A percentile compares a stretch with the other conserved stretches of the same genome.
Conservation (phyloP, 1,140 invertebrate genomes). For the Drosophila biarmipes region DNA sequence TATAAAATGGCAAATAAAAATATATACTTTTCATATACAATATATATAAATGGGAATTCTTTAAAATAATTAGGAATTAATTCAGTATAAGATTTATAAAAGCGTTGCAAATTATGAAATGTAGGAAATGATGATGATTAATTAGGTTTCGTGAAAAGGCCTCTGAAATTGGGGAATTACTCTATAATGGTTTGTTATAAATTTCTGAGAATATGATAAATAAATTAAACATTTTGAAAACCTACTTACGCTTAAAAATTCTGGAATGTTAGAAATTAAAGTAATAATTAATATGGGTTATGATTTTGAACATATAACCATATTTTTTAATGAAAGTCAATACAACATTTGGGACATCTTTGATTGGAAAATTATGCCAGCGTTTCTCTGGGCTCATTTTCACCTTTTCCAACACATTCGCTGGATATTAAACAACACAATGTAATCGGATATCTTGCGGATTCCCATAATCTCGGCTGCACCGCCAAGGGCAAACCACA, state of each 20-base stretch:
- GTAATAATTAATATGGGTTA: too few species aligned
- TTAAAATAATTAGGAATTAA: background rate
- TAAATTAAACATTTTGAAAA: too few species aligned
- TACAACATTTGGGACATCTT: too few species aligned
- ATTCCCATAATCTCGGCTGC: constrained; percentile 25
- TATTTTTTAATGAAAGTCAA: too few species aligned
- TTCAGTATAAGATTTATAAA: background rate
- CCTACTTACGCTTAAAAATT: too few species aligned
- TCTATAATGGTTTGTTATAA: background rate
- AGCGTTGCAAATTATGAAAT: too few species aligned
- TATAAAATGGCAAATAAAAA: constrained; percentile 6
- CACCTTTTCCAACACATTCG: background rate
- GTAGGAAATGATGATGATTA: background rate
- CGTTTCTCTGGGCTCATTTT: background rate
- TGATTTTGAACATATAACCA: too few species aligned
- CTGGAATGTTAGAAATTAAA: too few species aligned
- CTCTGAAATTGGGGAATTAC: background rate
- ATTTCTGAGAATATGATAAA: background rate
- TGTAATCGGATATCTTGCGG: background rate
- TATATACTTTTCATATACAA: background rate
- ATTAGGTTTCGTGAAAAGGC: background rate
- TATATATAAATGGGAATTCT: background rate
- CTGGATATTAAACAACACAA: background rate
- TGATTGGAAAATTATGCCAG: background rate
- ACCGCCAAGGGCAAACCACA: constrained; percentile 24